These are phyloP conservation scores for Channa argus DNA, from an alignment of 2,113 vertebrate species.

Conservation along the genomic window DNA sequence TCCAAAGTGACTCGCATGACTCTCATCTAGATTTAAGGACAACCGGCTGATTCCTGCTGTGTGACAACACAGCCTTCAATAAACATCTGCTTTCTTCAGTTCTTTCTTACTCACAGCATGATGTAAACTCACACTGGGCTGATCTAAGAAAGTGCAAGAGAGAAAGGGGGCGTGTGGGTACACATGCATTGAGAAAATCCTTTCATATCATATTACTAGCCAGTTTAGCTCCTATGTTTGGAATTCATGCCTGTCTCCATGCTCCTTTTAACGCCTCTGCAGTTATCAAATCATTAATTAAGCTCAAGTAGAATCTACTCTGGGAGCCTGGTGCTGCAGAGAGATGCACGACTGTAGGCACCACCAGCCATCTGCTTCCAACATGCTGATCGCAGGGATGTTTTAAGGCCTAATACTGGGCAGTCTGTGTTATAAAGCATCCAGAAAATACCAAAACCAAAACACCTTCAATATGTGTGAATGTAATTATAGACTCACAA, in stretches of 20 bases:
- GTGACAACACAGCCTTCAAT: conserved; percentile 15
- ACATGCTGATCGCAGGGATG: conserved; percentile 24
- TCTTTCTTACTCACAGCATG: conserved; percentile 20
- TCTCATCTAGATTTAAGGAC: conserved; percentile 11
- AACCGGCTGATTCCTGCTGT: conserved; percentile 9
- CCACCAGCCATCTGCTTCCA: conserved; percentile 55
- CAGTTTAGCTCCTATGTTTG: conserved; percentile 42
- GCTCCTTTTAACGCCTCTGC: conserved; percentile 57
- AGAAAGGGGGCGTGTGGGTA: conserved; percentile 18
- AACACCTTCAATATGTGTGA: background rate
- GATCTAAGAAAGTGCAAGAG: conserved; percentile 13
- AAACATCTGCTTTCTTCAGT: conserved; percentile 58
- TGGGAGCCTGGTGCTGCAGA: conserved; percentile 43
- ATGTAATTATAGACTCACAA: conserved; percentile 3
- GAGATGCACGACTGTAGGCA: conserved; percentile 26
- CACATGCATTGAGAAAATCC: conserved; percentile 33
- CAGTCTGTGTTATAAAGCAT: background rate
- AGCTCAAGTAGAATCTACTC: conserved; percentile 59
- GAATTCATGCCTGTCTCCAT: conserved; percentile 36
- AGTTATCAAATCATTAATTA: conserved; percentile 72
- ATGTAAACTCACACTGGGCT: conserved; percentile 21
- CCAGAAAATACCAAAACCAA: background rate
- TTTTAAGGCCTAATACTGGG: background rate
- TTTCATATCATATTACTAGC: conserved; percentile 36
- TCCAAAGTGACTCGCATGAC: conserved; percentile 7